Evolutionary conservation across 2,113 vertebrate species (phyloP), one percentile per base, ranked within the genome.

Genomic region (Glareola pratincola): DNA sequence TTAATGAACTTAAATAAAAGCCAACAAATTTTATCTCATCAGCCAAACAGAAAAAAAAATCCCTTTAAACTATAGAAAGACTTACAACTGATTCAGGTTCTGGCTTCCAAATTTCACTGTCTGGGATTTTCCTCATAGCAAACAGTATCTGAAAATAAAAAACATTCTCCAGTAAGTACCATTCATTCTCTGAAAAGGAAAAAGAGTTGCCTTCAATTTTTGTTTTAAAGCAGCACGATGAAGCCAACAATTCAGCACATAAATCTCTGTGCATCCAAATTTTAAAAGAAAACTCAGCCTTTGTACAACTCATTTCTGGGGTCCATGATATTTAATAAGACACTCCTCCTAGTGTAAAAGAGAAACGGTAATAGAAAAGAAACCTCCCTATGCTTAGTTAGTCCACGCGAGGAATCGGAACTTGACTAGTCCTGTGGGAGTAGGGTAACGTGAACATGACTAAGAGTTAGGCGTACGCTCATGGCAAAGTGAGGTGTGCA

Each of bases 31-130:
- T 62, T 50, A 57, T 34, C 27, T 79, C 26, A 73, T 57, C 30
- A 69, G 23, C 24, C 75, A 68, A 69, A 85, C 21, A 32, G 39
- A 17, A 48, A 95, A 87, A 94, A 96, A 81, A 1, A 71, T 59
- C 32, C 54, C 68, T 77, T 95, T 64, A 87, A 84, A 91, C 47
- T 53, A 78, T 74, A 82, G 64, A 68, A 97, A 95, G 79, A 96
- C 98, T 96, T 98, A 99, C 99, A 97, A 93, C 0, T 56, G 98
- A 99, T 83, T 98, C 98, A 37, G 99, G 99, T 96, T 99, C 99
- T 78, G 97, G 36, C 88, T 99, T 98, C 99, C 98, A 99, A 91
- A 99, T 98, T 97, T 99, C 99, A 98, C 95, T 98, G 60, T 98
- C 97, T 87, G 98, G 97, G 90, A 99, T 99, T 94, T 98, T 99